Conservation (phyloP, 2,888 invertebrate species). For the Alitta virens region DNA sequence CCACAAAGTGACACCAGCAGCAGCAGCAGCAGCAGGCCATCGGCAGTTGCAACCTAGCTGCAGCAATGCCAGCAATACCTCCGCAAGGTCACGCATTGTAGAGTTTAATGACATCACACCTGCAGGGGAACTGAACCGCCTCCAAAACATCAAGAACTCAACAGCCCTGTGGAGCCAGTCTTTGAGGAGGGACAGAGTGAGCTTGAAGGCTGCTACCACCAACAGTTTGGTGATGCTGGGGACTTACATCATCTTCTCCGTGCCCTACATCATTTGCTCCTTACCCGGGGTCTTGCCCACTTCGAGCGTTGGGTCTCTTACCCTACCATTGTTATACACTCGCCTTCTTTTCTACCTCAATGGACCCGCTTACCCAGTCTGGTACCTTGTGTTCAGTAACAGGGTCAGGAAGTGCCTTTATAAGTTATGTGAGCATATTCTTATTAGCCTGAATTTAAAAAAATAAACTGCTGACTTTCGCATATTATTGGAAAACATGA, state of each 20-base stretch:
- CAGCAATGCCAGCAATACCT: slow-evolving; percentile 32
- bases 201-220: slow-evolving; percentile 43
- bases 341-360: slow-evolving; percentile 45
- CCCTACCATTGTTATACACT: slow-evolving; percentile 34
- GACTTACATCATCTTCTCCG: slow-evolving; percentile 39
- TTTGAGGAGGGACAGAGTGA: slow-evolving; percentile 38
- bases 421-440: slow-evolving; percentile 32
- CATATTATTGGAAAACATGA: no score
- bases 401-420: slow-evolving; percentile 43
- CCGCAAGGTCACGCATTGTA: slow-evolving; percentile 29
- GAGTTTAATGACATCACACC: slow-evolving; percentile 50
- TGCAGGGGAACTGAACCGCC: slow-evolving; percentile 40
- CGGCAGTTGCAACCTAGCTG: slow-evolving; percentile 32
- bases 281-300: slow-evolving; percentile 32
- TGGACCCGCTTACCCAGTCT: slow-evolving; percentile 45
- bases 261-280: slow-evolving; percentile 42
- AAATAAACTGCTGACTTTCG: not conserved
- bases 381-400: slow-evolving; percentile 50
- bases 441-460: not conserved
- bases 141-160: slow-evolving; percentile 38
- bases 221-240: slow-evolving; percentile 49
- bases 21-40: slow-evolving; percentile 12
- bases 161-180: slow-evolving; percentile 39
- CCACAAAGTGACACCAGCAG: slow-evolving; percentile 5
- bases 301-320: slow-evolving; percentile 15